phyloP scores from a whole-genome alignment of 2,113 vertebrate genomes.

The Sander vitreus region DNA sequence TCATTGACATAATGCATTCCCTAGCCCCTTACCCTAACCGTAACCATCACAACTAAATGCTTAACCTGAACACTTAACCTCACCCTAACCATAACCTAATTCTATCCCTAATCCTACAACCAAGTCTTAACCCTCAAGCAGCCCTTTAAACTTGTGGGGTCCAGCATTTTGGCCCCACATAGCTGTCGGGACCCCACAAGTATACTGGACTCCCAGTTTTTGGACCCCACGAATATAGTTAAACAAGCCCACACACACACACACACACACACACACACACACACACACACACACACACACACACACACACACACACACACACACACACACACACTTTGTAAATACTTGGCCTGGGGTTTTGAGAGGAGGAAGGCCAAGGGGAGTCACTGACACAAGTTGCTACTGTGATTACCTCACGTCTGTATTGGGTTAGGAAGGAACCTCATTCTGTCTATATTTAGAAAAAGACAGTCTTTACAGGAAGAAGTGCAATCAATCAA shows the following conservation, averaged over 20 bases:
- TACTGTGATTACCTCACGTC: slow-evolving; percentile 75
- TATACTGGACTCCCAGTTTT: too few relatives aligned
- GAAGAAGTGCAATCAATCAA: slow-evolving; percentile 22
- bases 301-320: slow-evolving; percentile 62
- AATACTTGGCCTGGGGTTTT: slow-evolving; percentile 66
- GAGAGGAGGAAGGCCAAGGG: slow-evolving; percentile 62
- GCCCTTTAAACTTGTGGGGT: too few relatives aligned
- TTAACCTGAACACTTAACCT: too few relatives aligned
- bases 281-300: slow-evolving; percentile 64
- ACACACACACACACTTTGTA: slow-evolving; percentile 61
- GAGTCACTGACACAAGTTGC: slow-evolving; percentile 69
- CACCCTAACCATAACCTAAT: too few relatives aligned
- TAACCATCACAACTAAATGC: too few relatives aligned
- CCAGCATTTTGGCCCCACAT: too few relatives aligned
- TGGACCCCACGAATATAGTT: too few relatives aligned
- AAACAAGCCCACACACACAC: slow-evolving; percentile 46
- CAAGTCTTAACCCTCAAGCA: too few relatives aligned
- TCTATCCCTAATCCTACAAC: too few relatives aligned
- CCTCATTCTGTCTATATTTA: slow-evolving; percentile 73
- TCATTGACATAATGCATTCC: too few relatives aligned
- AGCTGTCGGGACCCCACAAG: too few relatives aligned
- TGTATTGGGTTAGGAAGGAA: slow-evolving; percentile 63
- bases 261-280: slow-evolving; percentile 57
- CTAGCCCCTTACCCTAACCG: too few relatives aligned
- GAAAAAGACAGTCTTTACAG: slow-evolving; percentile 39